Base-by-base conservation (phyloP, 1,140 invertebrate genomes). In the Polyergus mexicanus region DNA sequence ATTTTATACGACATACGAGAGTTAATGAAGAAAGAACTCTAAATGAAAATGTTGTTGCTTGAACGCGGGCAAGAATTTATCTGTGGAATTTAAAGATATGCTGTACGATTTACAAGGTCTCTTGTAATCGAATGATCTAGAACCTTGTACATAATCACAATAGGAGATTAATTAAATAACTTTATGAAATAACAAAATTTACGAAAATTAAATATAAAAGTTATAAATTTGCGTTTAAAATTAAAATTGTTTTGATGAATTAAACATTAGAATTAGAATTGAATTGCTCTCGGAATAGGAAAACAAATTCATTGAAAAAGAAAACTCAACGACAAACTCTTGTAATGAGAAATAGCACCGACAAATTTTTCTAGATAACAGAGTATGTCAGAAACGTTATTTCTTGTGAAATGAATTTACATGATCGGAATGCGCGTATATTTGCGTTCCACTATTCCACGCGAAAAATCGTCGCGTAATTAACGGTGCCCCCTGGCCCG, bases 81-180 rank as follows among this genome's bases (percentile, higher is more conserved):
- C 51, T 28, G 47, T 51, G 19, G 7, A 41, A 65, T 77, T 65
- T 65, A 28, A 25, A 60, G n/a, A 41, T 65, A 6, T 13, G 11
- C 35, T 4, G 51, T 56, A 25, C 25, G 35, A 60, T 77, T 38
- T 77, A 32, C 38, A 25, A 25, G 22, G 28, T 22, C 75, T 91
- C 76, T n/a, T n/a, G n/a, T n/a, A n/a, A n/a, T n/a, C n/a, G 88
- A 41, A 86, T 90, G 19, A 91, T 63, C 68, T 93, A 93, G 10
- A 90, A 89, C 19, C 32, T 32, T 19, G 47, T 6, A 51, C 19
- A 51, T 51, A 51, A 51, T 51, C 16, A 51, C 47, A 51, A 51
- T 51, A 19, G 1, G 47, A 51, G 47, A 51, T 2, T 51, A 4
- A 51, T 51, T 51, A 51, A 51, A 19, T 4, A 19, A 51, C 16